Evolutionary conservation across 2,797 vertebrate species (phyloP).

Genomic region (Sebastes taczanowskii): DNA sequence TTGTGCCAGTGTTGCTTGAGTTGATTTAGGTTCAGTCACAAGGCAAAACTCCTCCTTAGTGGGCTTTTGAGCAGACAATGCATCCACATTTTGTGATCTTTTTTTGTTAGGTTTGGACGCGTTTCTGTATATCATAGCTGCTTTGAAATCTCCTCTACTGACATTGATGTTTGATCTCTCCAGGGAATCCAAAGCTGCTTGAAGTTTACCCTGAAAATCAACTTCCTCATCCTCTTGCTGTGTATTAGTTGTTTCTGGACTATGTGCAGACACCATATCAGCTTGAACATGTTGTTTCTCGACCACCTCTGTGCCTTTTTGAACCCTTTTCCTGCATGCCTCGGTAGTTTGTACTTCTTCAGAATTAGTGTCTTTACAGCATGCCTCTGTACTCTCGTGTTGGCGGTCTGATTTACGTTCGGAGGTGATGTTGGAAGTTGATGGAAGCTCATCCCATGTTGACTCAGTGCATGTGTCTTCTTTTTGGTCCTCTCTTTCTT

Average conservation of each 20-base stretch:
- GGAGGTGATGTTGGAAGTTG: background rate
- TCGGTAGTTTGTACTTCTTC: conserved; percentile 47
- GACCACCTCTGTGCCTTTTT: conserved; percentile 55
- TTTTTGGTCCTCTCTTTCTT: conserved; percentile 24
- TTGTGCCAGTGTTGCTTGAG: conserved; percentile 80
- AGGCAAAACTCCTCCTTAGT: conserved; percentile 43
- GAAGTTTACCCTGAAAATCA: conserved; percentile 81
- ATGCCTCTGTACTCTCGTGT: conserved; percentile 74
- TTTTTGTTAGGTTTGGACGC: conserved; percentile 77
- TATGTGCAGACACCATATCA: conserved; percentile 68
- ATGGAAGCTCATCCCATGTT: background rate
- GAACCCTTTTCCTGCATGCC: conserved; percentile 63
- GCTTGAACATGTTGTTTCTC: conserved; percentile 73
- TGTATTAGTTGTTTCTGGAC: conserved; percentile 67
- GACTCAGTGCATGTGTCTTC: conserved; percentile 16
- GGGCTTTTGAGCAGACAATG: conserved; percentile 53
- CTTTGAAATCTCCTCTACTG: conserved; percentile 87
- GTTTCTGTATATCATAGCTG: conserved; percentile 90
- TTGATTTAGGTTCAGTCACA: conserved; percentile 78
- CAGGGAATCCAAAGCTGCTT: conserved; percentile 84
- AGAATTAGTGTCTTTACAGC: conserved; percentile 67
- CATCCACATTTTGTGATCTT: conserved; percentile 67
- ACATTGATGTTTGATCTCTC: conserved; percentile 88
- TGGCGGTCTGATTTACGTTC: conserved; percentile 54
- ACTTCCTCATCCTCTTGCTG: conserved; percentile 83